Evolutionary conservation across 2,797 vertebrate genomes (phyloP), one percentile per base, ranked within the genome.

Genomic region (Lacerta bilineata): DNA sequence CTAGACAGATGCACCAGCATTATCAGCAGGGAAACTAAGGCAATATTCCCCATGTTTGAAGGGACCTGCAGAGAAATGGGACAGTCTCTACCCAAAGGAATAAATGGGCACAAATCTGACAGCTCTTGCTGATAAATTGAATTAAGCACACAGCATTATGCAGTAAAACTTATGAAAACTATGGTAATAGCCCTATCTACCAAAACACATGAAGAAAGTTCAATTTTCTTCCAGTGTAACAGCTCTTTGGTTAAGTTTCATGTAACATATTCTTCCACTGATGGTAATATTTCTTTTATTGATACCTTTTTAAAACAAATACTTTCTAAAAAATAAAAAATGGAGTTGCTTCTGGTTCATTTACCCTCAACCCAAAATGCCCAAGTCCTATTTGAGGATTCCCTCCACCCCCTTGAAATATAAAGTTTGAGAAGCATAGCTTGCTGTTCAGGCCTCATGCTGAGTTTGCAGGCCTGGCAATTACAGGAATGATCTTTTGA

Each of bases 401-500:
- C 59, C 71, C 72, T 33, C 72, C 33, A 23, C 27, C 25, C 8
- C 15, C 64, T 83, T 69, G 80, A 78, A 79, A 75, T 88, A 43
- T 59, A 88, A 79, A 85, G 66, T 89, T 80, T 74, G 50, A 23
- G 84, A 74, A 89, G 76, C 76, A 89, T 83, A 89, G 83, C 76
- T 80, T 84, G 82, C 83, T 72, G 39, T 88, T 79, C 64, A 74
- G 76, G 66, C 55, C 55, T 84, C 83, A 74, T 61, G 83, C 83
- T 85, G 82, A 75, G 83, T 85, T 64, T 89, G 76, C 87, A 85
- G 76, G 76, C 68, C 68, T 89, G 76, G 74, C 77, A 89, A 89
- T 85, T 85, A 89, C 55, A 89, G 76, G 83, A 46, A 74, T 89
- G 68, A 72, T 89, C 87, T 89, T 89, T 89, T 89, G 83, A 89